Evolutionary conservation across 2,888 invertebrate genomes (phyloP).

Genomic region (Diaphora mendica): DNA sequence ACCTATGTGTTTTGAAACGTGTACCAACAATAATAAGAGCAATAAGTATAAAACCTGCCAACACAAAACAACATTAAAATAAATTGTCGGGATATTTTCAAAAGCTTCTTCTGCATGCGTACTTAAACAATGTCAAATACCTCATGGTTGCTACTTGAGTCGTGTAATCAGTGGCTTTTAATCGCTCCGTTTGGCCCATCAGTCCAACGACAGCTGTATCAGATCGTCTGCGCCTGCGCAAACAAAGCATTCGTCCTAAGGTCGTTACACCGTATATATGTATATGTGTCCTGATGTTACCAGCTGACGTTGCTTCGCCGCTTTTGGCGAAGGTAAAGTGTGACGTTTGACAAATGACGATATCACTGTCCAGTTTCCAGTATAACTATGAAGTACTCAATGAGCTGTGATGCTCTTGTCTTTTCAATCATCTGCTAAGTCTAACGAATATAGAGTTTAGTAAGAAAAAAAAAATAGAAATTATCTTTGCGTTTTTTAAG

Average conservation of each 20-base stretch:
- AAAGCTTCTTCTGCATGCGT: conserved; percentile 33
- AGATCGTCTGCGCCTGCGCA: conserved; percentile 43
- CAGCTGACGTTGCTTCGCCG: conserved; percentile 25
- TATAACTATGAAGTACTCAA: background rate
- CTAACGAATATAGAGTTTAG: background rate
- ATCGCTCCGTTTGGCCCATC: conserved; percentile 48
- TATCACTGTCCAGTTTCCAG: background rate
- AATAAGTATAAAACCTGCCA: background rate
- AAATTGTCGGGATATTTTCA: conserved; percentile 38
- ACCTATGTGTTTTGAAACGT: background rate
- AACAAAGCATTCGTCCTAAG: conserved; percentile 47
- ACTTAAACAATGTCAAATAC: conserved; percentile 49
- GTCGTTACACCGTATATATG: conserved; percentile 40
- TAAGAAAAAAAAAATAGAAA: background rate
- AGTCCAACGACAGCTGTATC: conserved; percentile 51
- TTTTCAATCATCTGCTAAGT: background rate
- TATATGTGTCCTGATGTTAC: conserved; percentile 19
- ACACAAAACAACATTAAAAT: conserved; percentile 13
- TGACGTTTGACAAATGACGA: conserved; percentile 29
- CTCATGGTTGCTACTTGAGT: conserved; percentile 44
- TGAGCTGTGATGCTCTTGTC: background rate
- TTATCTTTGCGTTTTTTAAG: background rate
- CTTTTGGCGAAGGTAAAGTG: conserved; percentile 31
- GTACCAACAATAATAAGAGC: background rate
- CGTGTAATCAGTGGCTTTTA: conserved; percentile 51